Base-by-base conservation (phyloP, 2,113 vertebrate species). In the Chascanopsetta lugubris region DNA sequence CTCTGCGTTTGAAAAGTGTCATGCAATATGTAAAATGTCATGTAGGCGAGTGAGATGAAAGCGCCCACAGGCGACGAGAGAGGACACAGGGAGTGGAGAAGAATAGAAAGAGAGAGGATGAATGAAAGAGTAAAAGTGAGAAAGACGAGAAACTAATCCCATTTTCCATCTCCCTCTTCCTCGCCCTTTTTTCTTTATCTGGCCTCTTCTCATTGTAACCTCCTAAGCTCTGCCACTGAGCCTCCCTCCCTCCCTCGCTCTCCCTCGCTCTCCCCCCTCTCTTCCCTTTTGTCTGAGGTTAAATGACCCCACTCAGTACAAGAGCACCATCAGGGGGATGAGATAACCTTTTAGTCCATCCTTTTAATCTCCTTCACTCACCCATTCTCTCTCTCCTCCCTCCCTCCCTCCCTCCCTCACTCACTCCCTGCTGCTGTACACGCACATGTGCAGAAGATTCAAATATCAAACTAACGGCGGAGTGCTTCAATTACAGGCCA, bases 261-360 rank as follows among this genome's bases (percentile, higher is more conserved):
- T 21, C 36, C 26, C 15, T 17, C 15, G 15, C 30, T 60, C 26
- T 54, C 15, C 43, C 12, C 26, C 42, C 61, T 38, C 47, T 6
- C 27, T 48, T 51, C n/a, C 17, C 51, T 78, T 80, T 69, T 69
- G 68, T 72, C 56, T 77, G 70, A 38, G 57, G 75, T 70, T 67
- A 72, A 88, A 82, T 49, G 61, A 85, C 80, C 73, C 53, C 58
- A 40, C 64, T 80, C 70, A 60, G 59, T 18, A 69, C 34, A 78
- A 76, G 43, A 74, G 71, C 73, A 61, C 62, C 60, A 75, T 75
- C 63, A 27, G 20, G 56, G 51, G 78, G 45, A 58, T 66, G 42
- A 76, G 49, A 72, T 85, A 78, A 87, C 84, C 77, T 80, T 81
- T 85, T 13, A 62, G 51, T 46, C 54, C 42, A 59, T 58, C 58